Evolutionary conservation across 2,888 invertebrate species (phyloP).

Genomic region (Eristalis tenax): DNA sequence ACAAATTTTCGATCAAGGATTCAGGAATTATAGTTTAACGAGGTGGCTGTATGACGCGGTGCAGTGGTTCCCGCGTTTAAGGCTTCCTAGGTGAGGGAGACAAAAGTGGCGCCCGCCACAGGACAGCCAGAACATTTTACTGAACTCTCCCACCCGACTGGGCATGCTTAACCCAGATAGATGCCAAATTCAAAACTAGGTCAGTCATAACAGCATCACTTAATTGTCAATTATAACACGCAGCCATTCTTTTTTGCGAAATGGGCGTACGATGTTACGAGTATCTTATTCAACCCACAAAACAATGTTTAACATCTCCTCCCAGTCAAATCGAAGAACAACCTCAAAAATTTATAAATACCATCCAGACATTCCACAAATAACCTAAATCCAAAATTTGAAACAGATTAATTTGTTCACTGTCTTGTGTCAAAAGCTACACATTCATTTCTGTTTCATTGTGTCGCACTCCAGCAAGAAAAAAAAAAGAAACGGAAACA

Average conservation of each 20-base stretch:
- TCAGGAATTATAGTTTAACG: too few relatives aligned
- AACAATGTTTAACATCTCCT: slow-evolving; percentile 7
- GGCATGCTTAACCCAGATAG: too few relatives aligned
- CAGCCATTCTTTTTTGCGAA: background rate
- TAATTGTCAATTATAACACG: background rate
- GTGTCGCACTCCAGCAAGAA: slow-evolving; percentile 26
- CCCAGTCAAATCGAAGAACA: background rate
- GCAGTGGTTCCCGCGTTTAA: too few relatives aligned
- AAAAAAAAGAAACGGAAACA: slow-evolving; percentile 26
- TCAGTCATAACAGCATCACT: background rate
- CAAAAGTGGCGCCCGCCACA: background rate
- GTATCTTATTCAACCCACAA: background rate
- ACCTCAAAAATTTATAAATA: background rate
- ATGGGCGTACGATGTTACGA: background rate
- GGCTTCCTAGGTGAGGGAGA: background rate
- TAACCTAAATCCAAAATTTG: slow-evolving; percentile 47
- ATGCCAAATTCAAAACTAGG: background rate
- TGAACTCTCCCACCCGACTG: too few relatives aligned
- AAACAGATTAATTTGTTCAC: slow-evolving; percentile 59
- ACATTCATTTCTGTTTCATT: slow-evolving; percentile 9
- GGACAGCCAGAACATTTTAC: background rate
- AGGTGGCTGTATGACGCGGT: too few relatives aligned
- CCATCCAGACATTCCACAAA: slow-evolving; percentile 48
- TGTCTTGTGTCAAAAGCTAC: slow-evolving; percentile 51
- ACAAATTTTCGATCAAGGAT: too few relatives aligned